Conservation (phyloP, 2,797 vertebrate genomes). For the Gymnodraco acuticeps region DNA sequence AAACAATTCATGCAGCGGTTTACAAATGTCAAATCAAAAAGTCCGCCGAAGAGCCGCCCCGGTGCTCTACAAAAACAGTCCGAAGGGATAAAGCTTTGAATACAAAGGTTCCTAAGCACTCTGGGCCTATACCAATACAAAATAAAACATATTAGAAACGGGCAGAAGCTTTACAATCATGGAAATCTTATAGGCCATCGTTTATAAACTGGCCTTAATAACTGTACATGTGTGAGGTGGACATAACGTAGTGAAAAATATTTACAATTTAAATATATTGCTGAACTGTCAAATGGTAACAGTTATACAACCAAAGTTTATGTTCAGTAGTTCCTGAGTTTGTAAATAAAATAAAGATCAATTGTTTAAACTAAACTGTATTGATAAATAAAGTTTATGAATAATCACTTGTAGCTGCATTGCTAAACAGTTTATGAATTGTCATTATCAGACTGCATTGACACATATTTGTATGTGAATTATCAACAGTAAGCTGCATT, state of each 20-base stretch:
- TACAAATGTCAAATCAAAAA: conserved; percentile 65
- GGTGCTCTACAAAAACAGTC: conserved; percentile 62
- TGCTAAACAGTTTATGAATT: neutral
- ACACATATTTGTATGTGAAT: neutral
- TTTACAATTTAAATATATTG: too few relatives aligned
- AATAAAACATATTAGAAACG: too few relatives aligned
- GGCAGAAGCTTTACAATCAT: neutral
- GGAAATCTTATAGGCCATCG: neutral
- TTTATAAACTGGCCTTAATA: neutral
- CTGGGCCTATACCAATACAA: too few relatives aligned
- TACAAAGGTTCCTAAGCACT: conserved; percentile 42
- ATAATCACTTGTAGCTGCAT: neutral
- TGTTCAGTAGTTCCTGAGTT: neutral
- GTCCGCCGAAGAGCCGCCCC: conserved; percentile 51
- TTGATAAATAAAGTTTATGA: neutral
- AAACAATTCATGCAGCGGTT: neutral
- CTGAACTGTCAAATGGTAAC: too few relatives aligned
- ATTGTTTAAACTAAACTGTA: neutral
- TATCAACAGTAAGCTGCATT: neutral
- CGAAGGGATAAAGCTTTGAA: conserved; percentile 38
- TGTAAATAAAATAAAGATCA: neutral
- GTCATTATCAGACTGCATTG: neutral
- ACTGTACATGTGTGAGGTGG: too few relatives aligned
- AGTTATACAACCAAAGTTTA: neutral
- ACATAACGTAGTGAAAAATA: too few relatives aligned